These are phyloP conservation scores for Amblyornis subalaris DNA, from an alignment of 2,113 vertebrate species.

Conservation along the genomic window DNA sequence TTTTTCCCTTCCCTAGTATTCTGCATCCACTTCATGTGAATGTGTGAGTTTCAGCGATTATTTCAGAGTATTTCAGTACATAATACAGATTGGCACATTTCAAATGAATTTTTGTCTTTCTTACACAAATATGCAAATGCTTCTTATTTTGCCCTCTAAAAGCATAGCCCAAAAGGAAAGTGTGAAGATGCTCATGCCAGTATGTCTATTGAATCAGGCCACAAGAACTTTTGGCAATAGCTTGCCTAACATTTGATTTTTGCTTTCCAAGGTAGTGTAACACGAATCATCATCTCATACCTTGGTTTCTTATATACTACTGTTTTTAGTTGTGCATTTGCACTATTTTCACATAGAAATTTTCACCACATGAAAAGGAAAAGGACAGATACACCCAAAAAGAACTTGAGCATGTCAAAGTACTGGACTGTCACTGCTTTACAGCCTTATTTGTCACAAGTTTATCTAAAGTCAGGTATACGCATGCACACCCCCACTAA, in stretches of 20 bases:
- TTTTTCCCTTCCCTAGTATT: not conserved
- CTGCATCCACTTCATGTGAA: not conserved
- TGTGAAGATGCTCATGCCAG: not conserved
- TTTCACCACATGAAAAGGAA: not conserved
- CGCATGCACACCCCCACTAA: fast-evolving
- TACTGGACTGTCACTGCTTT: not conserved
- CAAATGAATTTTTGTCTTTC: not conserved
- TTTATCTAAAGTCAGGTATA: not conserved
- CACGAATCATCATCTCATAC: not conserved
- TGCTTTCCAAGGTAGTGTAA: not conserved
- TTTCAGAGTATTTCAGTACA: not conserved
- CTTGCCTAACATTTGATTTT: not conserved
- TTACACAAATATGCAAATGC: not conserved
- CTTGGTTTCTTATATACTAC: not conserved
- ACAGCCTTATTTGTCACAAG: not conserved
- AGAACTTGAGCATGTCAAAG: not conserved
- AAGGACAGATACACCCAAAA: not conserved
- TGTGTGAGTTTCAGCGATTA: not conserved
- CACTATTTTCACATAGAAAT: not conserved
- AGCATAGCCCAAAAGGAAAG: not conserved
- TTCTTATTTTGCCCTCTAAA: not conserved
- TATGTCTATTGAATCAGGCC: not conserved
- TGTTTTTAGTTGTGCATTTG: not conserved
- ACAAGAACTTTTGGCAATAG: not conserved
- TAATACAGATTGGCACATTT: not conserved